A percentile compares a stretch with the other conserved stretches of the same genome.
phyloP scores from a whole-genome alignment of 1,140 invertebrate species.

The Drosophila kanapiae region DNA sequence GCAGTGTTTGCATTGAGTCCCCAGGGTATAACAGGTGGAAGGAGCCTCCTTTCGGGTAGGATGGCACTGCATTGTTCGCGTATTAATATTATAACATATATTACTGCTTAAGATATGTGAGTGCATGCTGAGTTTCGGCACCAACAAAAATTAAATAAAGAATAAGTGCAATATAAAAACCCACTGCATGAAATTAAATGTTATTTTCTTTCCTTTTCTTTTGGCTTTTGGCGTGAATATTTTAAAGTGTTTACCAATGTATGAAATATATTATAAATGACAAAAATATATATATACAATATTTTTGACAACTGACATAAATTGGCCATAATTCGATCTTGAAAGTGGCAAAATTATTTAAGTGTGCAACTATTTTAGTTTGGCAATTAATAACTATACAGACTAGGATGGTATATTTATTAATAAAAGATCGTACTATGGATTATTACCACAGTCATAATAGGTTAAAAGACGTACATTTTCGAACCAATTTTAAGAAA shows the following conservation, averaged over 20 bases:
- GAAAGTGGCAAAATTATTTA: conserved; percentile 1
- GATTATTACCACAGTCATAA: no score
- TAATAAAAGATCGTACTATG: no score
- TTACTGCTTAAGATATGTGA: neutral
- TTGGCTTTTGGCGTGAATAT: neutral
- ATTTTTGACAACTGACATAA: conserved; percentile 13
- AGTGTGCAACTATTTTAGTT: neutral
- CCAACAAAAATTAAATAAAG: neutral
- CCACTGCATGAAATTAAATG: conserved; percentile 7
- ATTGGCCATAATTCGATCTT: conserved; percentile 8
- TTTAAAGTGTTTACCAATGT: conserved; percentile 6
- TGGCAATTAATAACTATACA: neutral
- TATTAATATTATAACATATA: neutral
- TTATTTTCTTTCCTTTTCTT: neutral
- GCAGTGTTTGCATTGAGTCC: conserved; percentile 18
- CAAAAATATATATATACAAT: neutral
- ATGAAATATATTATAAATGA: conserved; percentile 2
- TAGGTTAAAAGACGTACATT: neutral
- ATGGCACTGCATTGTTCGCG: neutral
- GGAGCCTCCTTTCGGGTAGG: neutral
- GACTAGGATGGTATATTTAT: neutral
- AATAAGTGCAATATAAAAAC: neutral
- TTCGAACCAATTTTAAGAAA: neutral
- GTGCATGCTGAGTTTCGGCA: neutral
- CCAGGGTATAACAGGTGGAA: conserved; percentile 18